Evolutionary conservation across 2,888 invertebrate species (phyloP).

Genomic region (Sminthurides aquaticus): DNA sequence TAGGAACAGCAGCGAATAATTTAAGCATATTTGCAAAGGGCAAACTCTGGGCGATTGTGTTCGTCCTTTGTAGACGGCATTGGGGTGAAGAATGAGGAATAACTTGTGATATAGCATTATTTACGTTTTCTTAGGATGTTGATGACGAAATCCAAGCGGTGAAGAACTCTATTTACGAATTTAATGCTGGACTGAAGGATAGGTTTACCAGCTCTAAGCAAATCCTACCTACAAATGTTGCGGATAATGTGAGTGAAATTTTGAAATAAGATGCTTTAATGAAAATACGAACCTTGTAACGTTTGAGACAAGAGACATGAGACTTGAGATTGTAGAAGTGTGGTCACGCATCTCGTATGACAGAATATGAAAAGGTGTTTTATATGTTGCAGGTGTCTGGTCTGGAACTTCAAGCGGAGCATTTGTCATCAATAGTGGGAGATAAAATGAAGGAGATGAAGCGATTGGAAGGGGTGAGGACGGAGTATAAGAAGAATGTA

Average conservation of each 20-base stretch:
- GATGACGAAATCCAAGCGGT: conserved; percentile 27
- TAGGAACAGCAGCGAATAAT: too few relatives aligned
- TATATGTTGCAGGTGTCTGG: conserved; percentile 59
- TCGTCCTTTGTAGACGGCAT: too few relatives aligned
- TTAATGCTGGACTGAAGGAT: conserved; percentile 37
- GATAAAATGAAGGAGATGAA: conserved; percentile 80
- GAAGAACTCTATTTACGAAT: conserved; percentile 30
- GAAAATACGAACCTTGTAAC: too few relatives aligned
- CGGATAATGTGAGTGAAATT: conserved; percentile 37
- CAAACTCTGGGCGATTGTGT: too few relatives aligned
- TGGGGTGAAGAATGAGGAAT: too few relatives aligned
- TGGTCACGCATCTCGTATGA: too few relatives aligned
- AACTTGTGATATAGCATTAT: too few relatives aligned
- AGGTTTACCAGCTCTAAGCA: conserved; percentile 40
- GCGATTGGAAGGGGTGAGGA: conserved; percentile 71
- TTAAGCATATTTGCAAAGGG: too few relatives aligned
- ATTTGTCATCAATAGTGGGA: conserved; percentile 71
- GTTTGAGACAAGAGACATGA: too few relatives aligned
- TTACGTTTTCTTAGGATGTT: too few relatives aligned
- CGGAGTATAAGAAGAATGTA: conserved; percentile 70
- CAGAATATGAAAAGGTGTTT: too few relatives aligned
- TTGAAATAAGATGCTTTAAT: background rate
- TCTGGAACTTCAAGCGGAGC: conserved; percentile 72
- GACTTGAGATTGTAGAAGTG: too few relatives aligned
- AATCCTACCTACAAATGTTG: conserved; percentile 38